Conservation (phyloP, 2,888 invertebrate species). For the Alentia gelatinosa region DNA sequence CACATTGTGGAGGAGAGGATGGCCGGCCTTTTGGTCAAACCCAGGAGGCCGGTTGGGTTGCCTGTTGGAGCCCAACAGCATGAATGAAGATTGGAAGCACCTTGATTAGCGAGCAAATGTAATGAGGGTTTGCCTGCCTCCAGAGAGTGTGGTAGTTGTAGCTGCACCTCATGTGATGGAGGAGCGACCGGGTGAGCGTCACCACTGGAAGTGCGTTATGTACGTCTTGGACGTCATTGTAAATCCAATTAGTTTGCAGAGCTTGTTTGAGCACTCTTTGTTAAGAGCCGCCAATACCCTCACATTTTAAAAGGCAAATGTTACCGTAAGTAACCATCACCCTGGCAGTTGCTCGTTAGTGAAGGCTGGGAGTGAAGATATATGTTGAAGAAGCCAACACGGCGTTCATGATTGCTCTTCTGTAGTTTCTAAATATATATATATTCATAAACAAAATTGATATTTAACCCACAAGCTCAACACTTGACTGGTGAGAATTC, state of each 20-base stretch:
- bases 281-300: too few relatives aligned
- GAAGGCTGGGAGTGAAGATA: neutral
- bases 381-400: neutral
- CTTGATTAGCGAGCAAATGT: slow-evolving; percentile 21
- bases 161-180: too few relatives aligned
- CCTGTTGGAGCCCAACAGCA: neutral
- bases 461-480: neutral
- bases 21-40: too few relatives aligned
- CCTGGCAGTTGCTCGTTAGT: slow-evolving; percentile 16
- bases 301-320: too few relatives aligned
- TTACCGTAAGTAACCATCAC: neutral
- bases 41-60: too few relatives aligned
- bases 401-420: neutral
- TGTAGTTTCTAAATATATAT: neutral
- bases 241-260: too few relatives aligned
- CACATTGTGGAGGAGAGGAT: too few relatives aligned
- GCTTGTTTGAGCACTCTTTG: too few relatives aligned
- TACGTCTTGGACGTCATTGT: too few relatives aligned
- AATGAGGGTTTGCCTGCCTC: neutral
- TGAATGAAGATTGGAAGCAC: neutral
- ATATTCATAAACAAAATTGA: neutral
- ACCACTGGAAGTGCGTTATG: too few relatives aligned
- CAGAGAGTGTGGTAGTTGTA: neutral
- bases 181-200: too few relatives aligned
- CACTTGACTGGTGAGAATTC: neutral